phyloP scores from a whole-genome alignment of 2,888 invertebrate genomes.

The Galeruca laticollis region DNA sequence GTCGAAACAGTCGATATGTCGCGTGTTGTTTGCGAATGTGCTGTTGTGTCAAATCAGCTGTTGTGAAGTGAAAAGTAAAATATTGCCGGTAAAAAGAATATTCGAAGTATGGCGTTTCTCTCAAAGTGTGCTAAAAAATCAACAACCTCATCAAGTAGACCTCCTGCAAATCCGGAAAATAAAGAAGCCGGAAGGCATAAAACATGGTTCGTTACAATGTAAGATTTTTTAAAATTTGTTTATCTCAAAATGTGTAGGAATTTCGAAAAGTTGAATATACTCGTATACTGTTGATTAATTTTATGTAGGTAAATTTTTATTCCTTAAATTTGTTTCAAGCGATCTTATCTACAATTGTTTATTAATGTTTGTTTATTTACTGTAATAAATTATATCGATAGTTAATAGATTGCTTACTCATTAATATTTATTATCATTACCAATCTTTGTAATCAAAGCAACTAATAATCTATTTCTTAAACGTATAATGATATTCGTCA shows the following conservation, averaged over 20 bases:
- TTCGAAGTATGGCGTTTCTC: constrained; percentile 19
- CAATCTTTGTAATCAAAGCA: too few relatives aligned
- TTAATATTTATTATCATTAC: too few relatives aligned
- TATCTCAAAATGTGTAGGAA: not conserved
- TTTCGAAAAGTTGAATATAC: not conserved
- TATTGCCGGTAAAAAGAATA: not conserved
- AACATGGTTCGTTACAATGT: constrained; percentile 17
- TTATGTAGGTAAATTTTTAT: not conserved
- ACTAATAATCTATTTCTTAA: too few relatives aligned
- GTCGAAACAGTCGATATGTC: not conserved
- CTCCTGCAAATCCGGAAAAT: not conserved
- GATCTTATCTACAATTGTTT: too few relatives aligned
- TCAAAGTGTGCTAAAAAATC: constrained; percentile 32
- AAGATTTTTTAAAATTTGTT: not conserved
- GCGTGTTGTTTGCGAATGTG: not conserved
- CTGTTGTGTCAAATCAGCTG: not conserved
- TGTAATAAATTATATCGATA: too few relatives aligned
- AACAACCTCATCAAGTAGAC: not conserved
- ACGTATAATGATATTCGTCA: too few relatives aligned
- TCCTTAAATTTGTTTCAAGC: too few relatives aligned
- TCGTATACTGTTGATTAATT: not conserved
- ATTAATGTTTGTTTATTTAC: too few relatives aligned
- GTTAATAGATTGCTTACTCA: too few relatives aligned
- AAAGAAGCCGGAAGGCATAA: constrained; percentile 4
- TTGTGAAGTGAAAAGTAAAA: constrained; percentile 1